Conservation (phyloP, 2,113 vertebrate genomes). For the Oreochromis niloticus region DNA sequence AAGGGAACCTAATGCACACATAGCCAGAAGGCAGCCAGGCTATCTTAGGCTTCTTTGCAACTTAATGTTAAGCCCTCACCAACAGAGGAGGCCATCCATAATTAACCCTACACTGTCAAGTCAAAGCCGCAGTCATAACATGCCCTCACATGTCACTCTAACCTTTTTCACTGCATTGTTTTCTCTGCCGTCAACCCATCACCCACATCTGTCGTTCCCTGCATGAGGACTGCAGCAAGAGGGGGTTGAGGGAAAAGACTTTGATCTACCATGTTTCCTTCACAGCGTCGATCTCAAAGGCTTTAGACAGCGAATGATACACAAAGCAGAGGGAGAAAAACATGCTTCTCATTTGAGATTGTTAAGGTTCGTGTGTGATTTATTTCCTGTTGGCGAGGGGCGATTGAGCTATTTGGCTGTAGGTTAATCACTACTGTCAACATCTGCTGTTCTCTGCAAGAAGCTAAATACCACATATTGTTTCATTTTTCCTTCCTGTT, state of each 20-base stretch:
- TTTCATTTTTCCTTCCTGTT: neutral
- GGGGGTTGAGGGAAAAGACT: slow-evolving; percentile 3
- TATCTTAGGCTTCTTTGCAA: slow-evolving; percentile 15
- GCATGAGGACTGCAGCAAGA: neutral
- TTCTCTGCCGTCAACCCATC: slow-evolving; percentile 46
- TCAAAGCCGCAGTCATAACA: slow-evolving; percentile 53
- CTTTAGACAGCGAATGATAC: slow-evolving; percentile 23
- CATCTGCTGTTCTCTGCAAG: slow-evolving; percentile 18
- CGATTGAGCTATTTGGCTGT: slow-evolving; percentile 26
- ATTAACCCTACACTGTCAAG: slow-evolving; percentile 63
- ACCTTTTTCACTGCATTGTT: slow-evolving; percentile 39
- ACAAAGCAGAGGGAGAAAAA: slow-evolving; percentile 19
- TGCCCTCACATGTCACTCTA: slow-evolving; percentile 59
- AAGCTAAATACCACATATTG: neutral
- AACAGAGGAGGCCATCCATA: slow-evolving; percentile 60
- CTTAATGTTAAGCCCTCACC: slow-evolving; percentile 31
- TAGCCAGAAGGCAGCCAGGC: slow-evolving; percentile 42
- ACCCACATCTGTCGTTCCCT: slow-evolving; percentile 41
- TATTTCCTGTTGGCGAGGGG: slow-evolving; percentile 10
- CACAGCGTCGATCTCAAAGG: slow-evolving; percentile 33
- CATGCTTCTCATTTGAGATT: slow-evolving; percentile 30
- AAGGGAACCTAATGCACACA: slow-evolving; percentile 26
- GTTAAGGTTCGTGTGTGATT: slow-evolving; percentile 22
- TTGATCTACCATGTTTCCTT: slow-evolving; percentile 45
- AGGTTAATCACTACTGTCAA: slow-evolving; percentile 21